Base-by-base conservation (phyloP, 2,888 invertebrate species). In the Criorhina ranunculi region DNA sequence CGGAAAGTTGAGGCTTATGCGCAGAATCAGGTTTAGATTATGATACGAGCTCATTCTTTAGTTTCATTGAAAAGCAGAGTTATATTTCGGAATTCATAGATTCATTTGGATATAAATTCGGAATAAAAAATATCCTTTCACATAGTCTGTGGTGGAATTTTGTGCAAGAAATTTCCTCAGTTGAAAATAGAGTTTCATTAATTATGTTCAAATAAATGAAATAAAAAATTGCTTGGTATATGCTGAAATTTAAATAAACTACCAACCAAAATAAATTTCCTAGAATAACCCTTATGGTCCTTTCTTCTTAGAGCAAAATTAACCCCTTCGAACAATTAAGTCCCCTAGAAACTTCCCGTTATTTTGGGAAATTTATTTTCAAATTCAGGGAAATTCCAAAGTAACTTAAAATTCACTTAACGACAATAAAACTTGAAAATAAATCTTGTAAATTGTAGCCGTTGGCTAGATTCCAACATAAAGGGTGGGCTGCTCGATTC, bases 321-420 rank as follows among this genome's bases (percentile, higher is more conserved):
- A 37, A 37, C 51, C 49, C 64, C 51, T 66, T 11, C n/a, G n/a
- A 15, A 31, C 3, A 35, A 37, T 42, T 0, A n/a, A 42, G 3
- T 57, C 46, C 64, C 31, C 17, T 0, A 4, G 2, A 40, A 77
- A 78, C 53, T 53, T 77, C 82, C 82, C 77, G 8, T 0, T 82
- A 72, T 82, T 77, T 12, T 37, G 59, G 77, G 72, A 60, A 44
- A 31, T 76, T 64, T 37, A 11, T 29, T 49, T 69, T 57, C 8
- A n/a, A 33, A 35, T 29, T 42, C 0, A 12, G 31, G 40, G 46
- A 75, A 33, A 33, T 40, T 19, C 1, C 24, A 33, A 67, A 31
- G 4, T 51, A 24, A 51, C 51, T 9, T 12, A 37, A 35, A 4
- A 12, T 9, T 17, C 1, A 35, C 6, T 29, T 6, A 31, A 1